A percentile compares a stretch with the other conserved stretches of the same genome.
phyloP scores from a whole-genome alignment of 2,113 vertebrate genomes.

The Rhinoptilus africanus region DNA sequence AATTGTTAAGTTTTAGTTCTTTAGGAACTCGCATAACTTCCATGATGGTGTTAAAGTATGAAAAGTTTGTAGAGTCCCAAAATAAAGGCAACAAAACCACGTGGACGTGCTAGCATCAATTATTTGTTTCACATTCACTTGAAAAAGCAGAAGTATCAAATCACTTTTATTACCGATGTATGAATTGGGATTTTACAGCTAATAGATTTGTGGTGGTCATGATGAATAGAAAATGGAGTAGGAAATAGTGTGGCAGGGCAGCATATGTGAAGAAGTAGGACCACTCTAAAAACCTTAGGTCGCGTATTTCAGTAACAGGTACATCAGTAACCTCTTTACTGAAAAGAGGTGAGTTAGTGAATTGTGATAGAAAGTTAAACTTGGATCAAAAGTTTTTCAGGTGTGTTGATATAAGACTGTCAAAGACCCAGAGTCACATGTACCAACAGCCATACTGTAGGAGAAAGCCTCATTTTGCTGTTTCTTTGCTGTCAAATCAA shows the following conservation, averaged over 20 bases:
- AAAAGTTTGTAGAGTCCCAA: neutral
- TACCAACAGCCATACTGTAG: neutral
- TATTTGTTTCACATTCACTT: neutral
- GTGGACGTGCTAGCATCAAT: rapidly evolving
- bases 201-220: neutral
- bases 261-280: neutral
- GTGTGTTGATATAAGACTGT: neutral
- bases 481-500: neutral
- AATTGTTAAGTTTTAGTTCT: neutral
- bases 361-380: neutral
- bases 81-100: neutral
- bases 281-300: neutral
- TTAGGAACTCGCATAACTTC: neutral
- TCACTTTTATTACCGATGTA: neutral
- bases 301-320: neutral
- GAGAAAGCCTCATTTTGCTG: neutral
- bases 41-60: neutral
- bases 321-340: neutral
- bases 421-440: neutral
- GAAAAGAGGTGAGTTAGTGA: neutral
- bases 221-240: neutral
- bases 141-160: neutral
- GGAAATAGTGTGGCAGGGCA: neutral
- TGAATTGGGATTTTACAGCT: neutral
- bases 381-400: neutral